Evolutionary conservation across 2,888 invertebrate species (phyloP), one percentile per base, ranked within the genome.

Genomic region (Pherbina coryleti): DNA sequence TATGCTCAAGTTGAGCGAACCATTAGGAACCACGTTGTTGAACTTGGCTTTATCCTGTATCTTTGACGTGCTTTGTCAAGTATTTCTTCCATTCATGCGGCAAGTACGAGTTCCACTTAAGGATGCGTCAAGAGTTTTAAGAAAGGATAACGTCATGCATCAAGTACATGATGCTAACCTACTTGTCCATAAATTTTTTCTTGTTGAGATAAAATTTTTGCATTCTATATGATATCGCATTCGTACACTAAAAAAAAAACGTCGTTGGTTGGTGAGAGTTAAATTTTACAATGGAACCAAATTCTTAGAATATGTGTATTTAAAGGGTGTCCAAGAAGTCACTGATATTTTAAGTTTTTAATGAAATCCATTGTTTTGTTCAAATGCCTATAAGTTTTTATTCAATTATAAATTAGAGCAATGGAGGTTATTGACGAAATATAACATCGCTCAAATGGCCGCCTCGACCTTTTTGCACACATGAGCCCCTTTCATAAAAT

Each of bases 71-170:
- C 9, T 66, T 44, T 67, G 37, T 22, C 14, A 17, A 11, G 22
- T 44, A 37, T 44, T 19, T 44, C 5, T 28, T 44, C n/a, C 25
- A 73, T 49, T 55, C 19, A 49, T 62, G 55, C 53, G 76, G 55
- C 83, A 84, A 82, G 83, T 78, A 80, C 79, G 37, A 31, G 37
- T 60, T 25, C 5, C 44, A 55, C 75, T 75, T 55, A 75, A 75
- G 67, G 66, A 53, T 67, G 53, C 25, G 22, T 19, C 34, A 53
- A 67, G 53, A 17, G 37, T 28, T 31, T 75, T 55, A 66, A 37
- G 75, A 44, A 75, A 75, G 75, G 66, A 67, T 75, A 62, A 71
- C 57, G 71, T 71, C 55, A 53, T 31, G 34, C 55, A 71, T 67
- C 22, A 75, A 51, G 67, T 55, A 51, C 62, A 74, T 17, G 19